Evolutionary conservation across 2,113 vertebrate species (phyloP).

Genomic region (Sylvia atricapilla): DNA sequence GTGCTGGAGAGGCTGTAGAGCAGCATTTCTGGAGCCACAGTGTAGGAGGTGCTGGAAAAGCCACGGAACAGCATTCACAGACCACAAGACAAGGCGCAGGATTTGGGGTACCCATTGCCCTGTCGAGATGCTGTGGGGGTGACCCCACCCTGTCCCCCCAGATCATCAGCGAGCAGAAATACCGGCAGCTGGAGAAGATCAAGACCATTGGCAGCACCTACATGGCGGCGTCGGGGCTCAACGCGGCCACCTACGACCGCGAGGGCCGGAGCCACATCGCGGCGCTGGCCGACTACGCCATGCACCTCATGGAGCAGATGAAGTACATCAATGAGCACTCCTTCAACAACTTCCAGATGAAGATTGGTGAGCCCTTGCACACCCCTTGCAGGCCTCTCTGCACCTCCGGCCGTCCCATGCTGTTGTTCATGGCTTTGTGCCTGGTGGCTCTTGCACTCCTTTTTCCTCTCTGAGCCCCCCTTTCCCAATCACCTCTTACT

Average conservation of each 20-base stretch:
- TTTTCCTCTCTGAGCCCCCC: too few species aligned
- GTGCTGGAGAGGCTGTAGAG: neutral
- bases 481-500: neutral
- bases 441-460: rapidly evolving
- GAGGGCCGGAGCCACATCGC: conserved; percentile 34
- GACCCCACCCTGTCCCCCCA: neutral
- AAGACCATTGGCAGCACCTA: conserved; percentile 96
- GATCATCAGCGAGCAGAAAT: conserved; percentile 32
- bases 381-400: neutral
- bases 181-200: conserved; percentile 94
- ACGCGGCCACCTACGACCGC: conserved; percentile 88
- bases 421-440: neutral
- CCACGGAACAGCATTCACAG: rapidly evolving
- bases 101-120: neutral
- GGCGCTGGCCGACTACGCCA: conserved; percentile 30
- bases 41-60: neutral
- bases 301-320: conserved; percentile 44
- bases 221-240: conserved; percentile 93
- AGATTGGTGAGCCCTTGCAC: neutral
- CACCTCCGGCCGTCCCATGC: neutral
- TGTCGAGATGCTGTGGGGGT: neutral
- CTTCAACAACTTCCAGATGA: conserved; percentile 54
- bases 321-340: conserved; percentile 43
- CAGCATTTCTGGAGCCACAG: neutral
- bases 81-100: rapidly evolving